phyloP scores from a whole-genome alignment of 2,113 vertebrate species.

The Ochotona curzoniae region DNA sequence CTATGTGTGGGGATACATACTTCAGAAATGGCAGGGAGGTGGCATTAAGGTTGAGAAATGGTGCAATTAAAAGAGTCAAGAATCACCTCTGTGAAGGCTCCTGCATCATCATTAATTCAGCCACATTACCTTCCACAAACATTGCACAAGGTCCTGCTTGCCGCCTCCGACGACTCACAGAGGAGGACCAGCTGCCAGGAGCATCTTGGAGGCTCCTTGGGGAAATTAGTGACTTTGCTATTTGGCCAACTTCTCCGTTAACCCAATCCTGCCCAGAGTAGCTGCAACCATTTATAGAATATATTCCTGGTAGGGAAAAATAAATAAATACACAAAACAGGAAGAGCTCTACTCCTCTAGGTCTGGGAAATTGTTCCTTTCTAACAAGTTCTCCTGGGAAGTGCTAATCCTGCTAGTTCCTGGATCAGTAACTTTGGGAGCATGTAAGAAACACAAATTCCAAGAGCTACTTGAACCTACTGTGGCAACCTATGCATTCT shows the following conservation, averaged over 20 bases:
- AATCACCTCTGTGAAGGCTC: constrained; percentile 67
- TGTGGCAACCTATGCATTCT: neutral
- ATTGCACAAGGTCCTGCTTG: neutral
- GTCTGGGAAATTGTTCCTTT: neutral
- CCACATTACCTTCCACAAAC: constrained; percentile 71
- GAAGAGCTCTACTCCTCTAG: neutral
- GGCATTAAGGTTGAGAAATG: constrained; percentile 75
- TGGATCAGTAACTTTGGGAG: neutral
- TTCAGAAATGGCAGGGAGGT: constrained; percentile 64
- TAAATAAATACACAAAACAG: neutral
- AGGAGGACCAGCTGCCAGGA: constrained; percentile 11
- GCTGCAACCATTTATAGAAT: neutral
- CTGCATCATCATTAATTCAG: constrained; percentile 76
- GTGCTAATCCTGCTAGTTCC: neutral
- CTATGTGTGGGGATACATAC: constrained; percentile 24
- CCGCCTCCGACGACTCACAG: neutral
- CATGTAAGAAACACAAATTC: neutral
- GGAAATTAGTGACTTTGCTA: constrained; percentile 68
- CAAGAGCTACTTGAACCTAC: neutral
- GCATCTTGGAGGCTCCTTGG: constrained; percentile 36
- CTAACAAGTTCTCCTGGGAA: neutral
- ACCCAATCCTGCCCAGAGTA: constrained; percentile 54
- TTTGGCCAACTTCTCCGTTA: constrained; percentile 49
- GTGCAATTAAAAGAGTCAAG: constrained; percentile 74
- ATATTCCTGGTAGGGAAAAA: neutral